Base-by-base conservation (phyloP, 1,140 invertebrate species). In the Parapsyche elsis region DNA sequence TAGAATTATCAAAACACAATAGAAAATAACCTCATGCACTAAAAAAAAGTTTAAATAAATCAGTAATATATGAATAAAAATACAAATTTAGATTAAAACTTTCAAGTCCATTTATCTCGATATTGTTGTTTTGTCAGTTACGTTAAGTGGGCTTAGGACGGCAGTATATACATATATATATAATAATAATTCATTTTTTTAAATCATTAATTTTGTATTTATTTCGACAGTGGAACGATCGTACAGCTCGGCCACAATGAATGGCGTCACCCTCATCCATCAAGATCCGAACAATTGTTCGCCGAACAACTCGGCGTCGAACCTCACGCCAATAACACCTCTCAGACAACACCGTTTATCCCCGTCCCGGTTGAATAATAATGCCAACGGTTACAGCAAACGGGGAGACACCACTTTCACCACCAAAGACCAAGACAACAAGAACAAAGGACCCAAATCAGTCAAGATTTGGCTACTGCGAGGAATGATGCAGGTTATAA, bases 401-500 rank as follows among this genome's bases (percentile, higher is more conserved):
- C 14, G 76, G 45, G 71, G 21, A 26, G 30, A 73, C 61, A 70
- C 45, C 23, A 23, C 77, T 49, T 74, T 73, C 30, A 12, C 7
- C 12, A 61, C 44, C 19, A 76, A 71, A 45, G 23, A 73, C 45
- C 12, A 53, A 53, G 59, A 73, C 73, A 38, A 61, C 59, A 71
- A 78, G 71, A 76, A 76, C 44, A 81, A 85, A 53, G 81, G 84
- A 61, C 78, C 84, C 16, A 83, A 84, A 57, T 80, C 85, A 4
- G 86, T 87, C 24, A 87, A 87, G 79, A 83, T 86, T 45, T 87
- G 85, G 86, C 80, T 87, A n/a, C 84, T 86, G 49, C 84, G 84
- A 74, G 85, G 85, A 75, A 85, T 86, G 83, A 86, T 87, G 78
- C 84, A 86, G 84, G 85, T 85, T 10, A 67, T 26, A 53, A 53